Evolutionary conservation across 2,113 vertebrate species (phyloP), one percentile per base, ranked within the genome.

Genomic region (Ciconia boyciana): DNA sequence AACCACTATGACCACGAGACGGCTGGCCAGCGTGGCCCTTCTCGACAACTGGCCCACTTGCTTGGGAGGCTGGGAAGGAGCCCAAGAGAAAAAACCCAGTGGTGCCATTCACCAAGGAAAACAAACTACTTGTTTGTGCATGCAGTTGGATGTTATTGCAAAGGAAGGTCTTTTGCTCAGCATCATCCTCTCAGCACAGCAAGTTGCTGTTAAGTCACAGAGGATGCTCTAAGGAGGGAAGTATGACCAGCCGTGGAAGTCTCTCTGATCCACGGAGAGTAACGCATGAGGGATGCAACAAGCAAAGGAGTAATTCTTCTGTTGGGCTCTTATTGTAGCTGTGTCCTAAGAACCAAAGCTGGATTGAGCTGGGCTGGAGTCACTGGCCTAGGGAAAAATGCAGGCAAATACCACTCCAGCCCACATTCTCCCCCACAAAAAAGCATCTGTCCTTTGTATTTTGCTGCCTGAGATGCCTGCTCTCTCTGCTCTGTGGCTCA

Each of bases 391-490:
- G 71, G 52, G 84, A 95, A 96, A 95, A 94, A 95, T 94, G 92
- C 87, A 95, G 93, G 74, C 96, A 93, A 96, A 96, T 96, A 94
- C 95, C 95, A 92, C 68, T 69, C 46, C 92, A 92, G 94, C 92
- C 96, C 94, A 96, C 96, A 96, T 62, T 94, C 87, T 94, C 83
- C 92, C 72, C 85, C 92, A 94, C 95, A 95, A 96, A 87, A 96
- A 96, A 94, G 65, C 80, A 84, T 91, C 95, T 93, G 93, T 89
- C 91, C 92, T 95, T 97, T 91, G 64, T 86, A 20, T 95, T 94
- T 78, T 58, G 60, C 96, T 95, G 92, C 83, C 95, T 1, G 64
- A 95, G 79, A 90, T 88, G 92, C 78, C 72, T 90, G 95, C 44
- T 90, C 81, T 62, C 83, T 41, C 90, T 89, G 83, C 86, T 93